Conservation (phyloP, 23 tunicate genomes). For the Botrylloides violaceus region DNA sequence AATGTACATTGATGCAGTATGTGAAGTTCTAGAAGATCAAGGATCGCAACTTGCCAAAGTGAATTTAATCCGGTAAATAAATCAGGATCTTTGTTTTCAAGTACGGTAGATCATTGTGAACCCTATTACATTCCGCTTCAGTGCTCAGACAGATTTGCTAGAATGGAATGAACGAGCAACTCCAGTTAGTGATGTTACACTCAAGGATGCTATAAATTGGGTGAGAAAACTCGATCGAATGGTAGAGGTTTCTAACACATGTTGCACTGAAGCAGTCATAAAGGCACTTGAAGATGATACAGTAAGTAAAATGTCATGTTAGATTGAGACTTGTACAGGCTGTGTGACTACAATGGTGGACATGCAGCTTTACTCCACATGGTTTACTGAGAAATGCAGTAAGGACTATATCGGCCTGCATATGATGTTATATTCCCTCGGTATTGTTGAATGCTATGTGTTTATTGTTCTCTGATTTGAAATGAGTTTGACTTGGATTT, state of each 20-base stretch:
- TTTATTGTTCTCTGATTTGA: too few relatives aligned
- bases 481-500: too few relatives aligned
- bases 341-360: too few relatives aligned
- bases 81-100: too few relatives aligned
- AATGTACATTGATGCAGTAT: slow-evolving; percentile 61
- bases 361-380: too few relatives aligned
- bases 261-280: slow-evolving; percentile 66
- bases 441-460: too few relatives aligned
- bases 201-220: slow-evolving; percentile 65
- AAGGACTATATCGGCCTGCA: background rate
- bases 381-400: too few relatives aligned
- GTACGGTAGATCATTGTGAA: too few relatives aligned
- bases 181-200: slow-evolving; percentile 75
- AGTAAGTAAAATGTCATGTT: slow-evolving; percentile 35
- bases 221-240: slow-evolving; percentile 50
- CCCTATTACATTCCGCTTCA: slow-evolving; percentile 11
- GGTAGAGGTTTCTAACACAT: slow-evolving; percentile 66
- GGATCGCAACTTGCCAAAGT: slow-evolving; percentile 78
- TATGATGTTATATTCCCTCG: background rate
- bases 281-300: slow-evolving; percentile 73
- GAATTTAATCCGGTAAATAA: slow-evolving; percentile 77
- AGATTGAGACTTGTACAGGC: too few relatives aligned
- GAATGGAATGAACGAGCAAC: slow-evolving; percentile 79
- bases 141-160: slow-evolving; percentile 63
- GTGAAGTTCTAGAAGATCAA: slow-evolving; percentile 71